These are phyloP conservation scores for Stenurella melanura DNA, from an alignment of 2,888 invertebrate genomes.

Conservation along the genomic window DNA sequence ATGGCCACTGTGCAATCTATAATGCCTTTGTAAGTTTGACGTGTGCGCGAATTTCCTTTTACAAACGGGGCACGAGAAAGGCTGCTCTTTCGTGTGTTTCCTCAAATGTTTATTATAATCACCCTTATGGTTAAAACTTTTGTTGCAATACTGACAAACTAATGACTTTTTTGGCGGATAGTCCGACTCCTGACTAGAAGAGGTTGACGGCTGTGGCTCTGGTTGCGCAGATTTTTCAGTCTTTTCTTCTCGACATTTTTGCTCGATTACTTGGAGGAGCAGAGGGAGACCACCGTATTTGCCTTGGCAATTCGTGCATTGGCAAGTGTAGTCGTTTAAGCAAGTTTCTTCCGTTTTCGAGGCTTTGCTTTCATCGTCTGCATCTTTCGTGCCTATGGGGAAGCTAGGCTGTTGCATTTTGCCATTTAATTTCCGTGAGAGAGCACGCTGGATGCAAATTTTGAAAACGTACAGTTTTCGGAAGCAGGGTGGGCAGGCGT, in stretches of 20 bases:
- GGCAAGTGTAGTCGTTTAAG: constrained; percentile 55
- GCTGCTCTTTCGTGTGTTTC: constrained; percentile 70
- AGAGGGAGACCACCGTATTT: constrained; percentile 61
- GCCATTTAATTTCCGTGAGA: constrained; percentile 30
- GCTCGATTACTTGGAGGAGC: constrained; percentile 61
- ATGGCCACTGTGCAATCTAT: constrained; percentile 85
- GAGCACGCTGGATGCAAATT: constrained; percentile 35
- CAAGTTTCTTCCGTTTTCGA: constrained; percentile 39
- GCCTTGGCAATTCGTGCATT: constrained; percentile 55
- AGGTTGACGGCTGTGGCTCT: constrained; percentile 60
- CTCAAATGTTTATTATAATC: constrained; percentile 70
- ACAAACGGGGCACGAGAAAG: constrained; percentile 67
- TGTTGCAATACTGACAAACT: constrained; percentile 66
- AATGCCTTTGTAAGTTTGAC: constrained; percentile 85
- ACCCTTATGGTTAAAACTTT: constrained; percentile 69
- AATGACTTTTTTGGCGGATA: constrained; percentile 54
- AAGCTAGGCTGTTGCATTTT: constrained; percentile 43
- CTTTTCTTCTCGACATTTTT: constrained; percentile 51
- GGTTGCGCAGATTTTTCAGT: constrained; percentile 30
- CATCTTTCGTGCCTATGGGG: constrained; percentile 20
- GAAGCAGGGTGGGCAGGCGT: constrained; percentile 48
- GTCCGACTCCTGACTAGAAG: constrained; percentile 50
- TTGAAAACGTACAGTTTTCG: constrained; percentile 49
- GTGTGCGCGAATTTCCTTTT: constrained; percentile 71
- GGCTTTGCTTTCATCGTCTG: constrained; percentile 39